Percentiles rank a stretch among this genome's conserved stretches.
Conservation (phyloP, 2,113 vertebrate genomes). For the Triplophysa tibetana region DNA sequence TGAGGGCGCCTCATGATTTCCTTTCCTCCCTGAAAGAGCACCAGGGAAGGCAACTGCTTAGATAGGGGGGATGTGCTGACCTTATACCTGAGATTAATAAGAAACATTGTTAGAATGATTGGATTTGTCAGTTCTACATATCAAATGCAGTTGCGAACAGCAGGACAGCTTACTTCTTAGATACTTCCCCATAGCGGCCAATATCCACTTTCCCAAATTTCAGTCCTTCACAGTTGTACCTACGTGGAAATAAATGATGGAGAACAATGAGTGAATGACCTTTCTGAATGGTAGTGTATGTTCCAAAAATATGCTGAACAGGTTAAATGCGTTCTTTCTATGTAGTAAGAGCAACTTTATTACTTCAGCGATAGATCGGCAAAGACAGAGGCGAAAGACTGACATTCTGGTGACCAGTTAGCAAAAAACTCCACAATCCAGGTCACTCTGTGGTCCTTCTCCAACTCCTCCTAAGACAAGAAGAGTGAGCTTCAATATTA, state of each 20-base stretch:
- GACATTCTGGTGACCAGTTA: conserved; percentile 95
- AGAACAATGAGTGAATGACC: not conserved
- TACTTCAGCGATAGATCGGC: conserved; percentile 94
- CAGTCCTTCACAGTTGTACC: conserved; percentile 89
- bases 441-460: conserved; percentile 82
- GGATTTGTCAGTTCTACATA: not conserved
- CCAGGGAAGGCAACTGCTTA: conserved; percentile 92
- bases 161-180: conserved; percentile 77
- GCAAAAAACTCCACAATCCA: conserved; percentile 96
- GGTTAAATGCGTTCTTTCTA: not conserved
- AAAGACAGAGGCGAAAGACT: conserved; percentile 92
- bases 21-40: conserved; percentile 90
- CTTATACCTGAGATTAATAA: conserved; percentile 79
- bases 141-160: not conserved
- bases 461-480: conserved; percentile 84
- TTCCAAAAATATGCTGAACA: not conserved
- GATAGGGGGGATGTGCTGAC: conserved; percentile 90
- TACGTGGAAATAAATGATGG: conserved; percentile 51
- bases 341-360: conserved; percentile 52
- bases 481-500: not conserved
- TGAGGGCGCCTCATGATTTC: conserved; percentile 90
- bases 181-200: conserved; percentile 88
- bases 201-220: conserved; percentile 95
- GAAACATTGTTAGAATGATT: not conserved
- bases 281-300: not conserved